These are phyloP conservation scores for Apotomis capreana DNA, from an alignment of 2,888 invertebrate genomes.

Conservation along the genomic window DNA sequence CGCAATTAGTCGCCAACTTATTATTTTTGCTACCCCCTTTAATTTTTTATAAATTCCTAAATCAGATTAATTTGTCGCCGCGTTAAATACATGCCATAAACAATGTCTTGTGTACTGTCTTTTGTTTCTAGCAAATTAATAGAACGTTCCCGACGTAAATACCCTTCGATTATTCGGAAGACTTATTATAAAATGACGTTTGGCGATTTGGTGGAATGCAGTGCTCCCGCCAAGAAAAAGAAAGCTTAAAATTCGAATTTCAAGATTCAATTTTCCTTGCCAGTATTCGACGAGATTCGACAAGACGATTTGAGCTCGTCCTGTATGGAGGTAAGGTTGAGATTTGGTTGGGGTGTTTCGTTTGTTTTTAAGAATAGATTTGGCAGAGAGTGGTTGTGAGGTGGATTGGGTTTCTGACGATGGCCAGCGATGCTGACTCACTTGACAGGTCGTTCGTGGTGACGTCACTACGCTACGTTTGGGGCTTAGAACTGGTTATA, in stretches of 20 bases:
- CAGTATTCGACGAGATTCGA: too few relatives aligned
- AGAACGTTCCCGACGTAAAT: slow-evolving; percentile 51
- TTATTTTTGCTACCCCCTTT: too few relatives aligned
- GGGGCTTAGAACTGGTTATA: background rate
- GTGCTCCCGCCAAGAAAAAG: slow-evolving; percentile 28
- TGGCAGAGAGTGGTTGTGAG: slow-evolving; percentile 63
- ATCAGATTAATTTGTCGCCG: too few relatives aligned
- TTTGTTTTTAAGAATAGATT: slow-evolving; percentile 70
- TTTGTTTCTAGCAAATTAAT: slow-evolving; percentile 34
- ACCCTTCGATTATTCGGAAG: slow-evolving; percentile 51
- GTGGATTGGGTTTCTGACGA: slow-evolving; percentile 65
- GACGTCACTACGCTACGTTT: slow-evolving; percentile 25
- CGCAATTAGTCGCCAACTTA: too few relatives aligned
- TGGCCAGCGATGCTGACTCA: slow-evolving; percentile 61
- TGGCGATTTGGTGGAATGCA: slow-evolving; percentile 47
- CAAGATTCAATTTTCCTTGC: slow-evolving; percentile 6
- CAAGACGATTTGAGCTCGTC: slow-evolving; percentile 2
- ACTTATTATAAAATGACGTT: slow-evolving; percentile 57
- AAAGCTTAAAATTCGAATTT: background rate
- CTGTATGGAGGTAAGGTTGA: slow-evolving; percentile 33
- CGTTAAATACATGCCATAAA: too few relatives aligned
- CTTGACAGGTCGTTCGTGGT: slow-evolving; percentile 59
- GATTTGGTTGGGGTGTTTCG: slow-evolving; percentile 41
- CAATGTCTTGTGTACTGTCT: slow-evolving; percentile 11
- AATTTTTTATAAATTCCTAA: too few relatives aligned